Base-by-base conservation (phyloP, 2,797 vertebrate genomes). In the Tangara arthus region DNA sequence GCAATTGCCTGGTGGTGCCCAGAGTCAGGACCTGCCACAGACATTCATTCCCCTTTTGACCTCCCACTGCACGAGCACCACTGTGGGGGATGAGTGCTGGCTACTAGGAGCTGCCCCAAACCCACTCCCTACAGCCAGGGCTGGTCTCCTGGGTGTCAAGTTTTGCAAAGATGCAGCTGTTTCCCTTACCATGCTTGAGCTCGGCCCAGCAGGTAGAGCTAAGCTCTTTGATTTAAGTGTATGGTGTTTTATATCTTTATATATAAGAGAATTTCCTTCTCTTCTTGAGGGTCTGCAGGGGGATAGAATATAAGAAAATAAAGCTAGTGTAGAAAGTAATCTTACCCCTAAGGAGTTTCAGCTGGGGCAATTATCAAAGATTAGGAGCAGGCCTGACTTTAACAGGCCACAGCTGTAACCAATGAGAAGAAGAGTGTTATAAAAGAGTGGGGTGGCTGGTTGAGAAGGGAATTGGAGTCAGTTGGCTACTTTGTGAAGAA, bases 81-180 rank as follows among this genome's bases (percentile, higher is more conserved):
- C 32, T 1, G 3, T 0, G 0, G 3, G 3, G 32, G 5, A 26
- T 66, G 39, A 8, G 34, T 1, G 0, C 24, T 85, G n/a, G 12
- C 50, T 66, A 9, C 39, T n/a, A 50, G 66, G 47, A 63, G 12
- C 52, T 63, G 15, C 23, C 30, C 44, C 39, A 78, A 65, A 21
- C 5, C 19, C 0, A 0, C 6, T 70, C 32, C 18, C 34, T 49
- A 2, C 1, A 2, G 21, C 37, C 44, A 24, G 22, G 6, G 6
- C 9, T 65, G 16, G 30, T 16, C 8, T 69, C 22, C 11, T 32
- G 21, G 23, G 5, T 60, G 32, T 11, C 23, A 71, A 18, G 22
- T n/a, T 87, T 63, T 70, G 20, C 12, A 37, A 81, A 64, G 32
- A 37, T 24, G 12, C 10, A n/a, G 34, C 14, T 4, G 0, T 61